A percentile compares a stretch with the other conserved stretches of the same genome.
Conservation (phyloP, 2,888 invertebrate species). For the Zaprionus bogoriensis region DNA sequence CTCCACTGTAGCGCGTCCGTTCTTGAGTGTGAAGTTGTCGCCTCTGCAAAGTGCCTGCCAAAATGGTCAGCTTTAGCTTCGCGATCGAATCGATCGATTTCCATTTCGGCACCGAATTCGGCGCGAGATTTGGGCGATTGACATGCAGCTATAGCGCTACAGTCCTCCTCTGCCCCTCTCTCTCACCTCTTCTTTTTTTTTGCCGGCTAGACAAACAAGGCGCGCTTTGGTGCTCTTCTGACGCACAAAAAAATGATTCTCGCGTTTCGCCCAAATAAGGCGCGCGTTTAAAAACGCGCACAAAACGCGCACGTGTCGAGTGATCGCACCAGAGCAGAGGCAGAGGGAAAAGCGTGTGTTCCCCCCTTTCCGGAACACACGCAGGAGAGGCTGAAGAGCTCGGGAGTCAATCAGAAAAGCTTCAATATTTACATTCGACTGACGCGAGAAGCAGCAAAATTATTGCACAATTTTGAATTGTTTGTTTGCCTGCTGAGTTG, state of each 20-base stretch:
- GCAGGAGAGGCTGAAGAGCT: too few species aligned
- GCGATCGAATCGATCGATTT: background rate
- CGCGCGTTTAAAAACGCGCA: conserved; percentile 54
- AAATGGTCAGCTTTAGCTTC: conserved; percentile 64
- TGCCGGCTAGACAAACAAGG: background rate
- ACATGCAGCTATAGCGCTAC: too few species aligned
- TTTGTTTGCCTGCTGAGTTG: conserved; percentile 18
- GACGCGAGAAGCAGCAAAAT: conserved; percentile 8
- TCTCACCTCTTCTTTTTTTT: too few species aligned
- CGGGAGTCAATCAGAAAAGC: conserved; percentile 4
- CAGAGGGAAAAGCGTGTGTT: too few species aligned
- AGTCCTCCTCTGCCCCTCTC: too few species aligned
- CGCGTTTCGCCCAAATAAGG: conserved; percentile 54
- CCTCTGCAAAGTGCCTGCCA: conserved; percentile 38
- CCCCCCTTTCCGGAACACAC: too few species aligned
- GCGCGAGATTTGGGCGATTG: background rate
- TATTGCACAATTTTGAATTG: conserved; percentile 35
- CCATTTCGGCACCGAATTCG: conserved; percentile 1
- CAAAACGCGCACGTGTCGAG: conserved; percentile 57
- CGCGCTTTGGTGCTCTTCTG: background rate
- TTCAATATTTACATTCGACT: conserved; percentile 36
- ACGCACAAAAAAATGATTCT: background rate
- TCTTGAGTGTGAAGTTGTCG: conserved; percentile 42
- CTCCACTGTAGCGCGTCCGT: conserved; percentile 2
- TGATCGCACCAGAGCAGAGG: background rate